phyloP scores from a whole-genome alignment of 2,888 invertebrate species.

The Drosophila subquinaria region DNA sequence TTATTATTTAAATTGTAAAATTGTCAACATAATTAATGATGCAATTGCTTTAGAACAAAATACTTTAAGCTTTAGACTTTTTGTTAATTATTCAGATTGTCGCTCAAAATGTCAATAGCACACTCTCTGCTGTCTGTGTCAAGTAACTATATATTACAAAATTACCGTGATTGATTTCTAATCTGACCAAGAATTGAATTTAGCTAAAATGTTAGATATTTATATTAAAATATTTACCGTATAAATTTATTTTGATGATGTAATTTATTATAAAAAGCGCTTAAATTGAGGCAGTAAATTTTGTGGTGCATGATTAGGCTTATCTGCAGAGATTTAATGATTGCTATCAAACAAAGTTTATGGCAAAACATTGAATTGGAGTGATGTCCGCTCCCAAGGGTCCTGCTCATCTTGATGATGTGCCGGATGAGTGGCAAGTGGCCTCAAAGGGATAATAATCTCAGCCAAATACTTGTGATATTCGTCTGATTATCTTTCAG shows the following conservation, averaged over 20 bases:
- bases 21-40: not conserved
- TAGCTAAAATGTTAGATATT: not conserved
- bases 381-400: slow-evolving; percentile 15
- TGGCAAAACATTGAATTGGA: slow-evolving; percentile 36
- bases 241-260: not conserved
- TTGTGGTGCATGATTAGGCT: slow-evolving; percentile 3
- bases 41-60: not conserved
- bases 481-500: slow-evolving; percentile 26
- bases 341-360: slow-evolving; percentile 48
- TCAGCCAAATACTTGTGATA: slow-evolving; percentile 52
- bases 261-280: not conserved
- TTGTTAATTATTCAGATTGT: not conserved
- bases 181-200: not conserved
- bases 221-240: not conserved
- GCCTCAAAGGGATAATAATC: slow-evolving; percentile 68
- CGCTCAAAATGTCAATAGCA: not conserved
- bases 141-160: not conserved
- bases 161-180: not conserved
- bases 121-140: not conserved
- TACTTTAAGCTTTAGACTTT: not conserved
- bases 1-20: not conserved
- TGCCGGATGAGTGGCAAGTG: slow-evolving; percentile 66
- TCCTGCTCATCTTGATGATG: slow-evolving; percentile 40
- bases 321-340: slow-evolving; percentile 67
- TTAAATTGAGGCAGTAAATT: not conserved